phyloP scores from a whole-genome alignment of 1,140 invertebrate species.

The Calliphora vicina region DNA sequence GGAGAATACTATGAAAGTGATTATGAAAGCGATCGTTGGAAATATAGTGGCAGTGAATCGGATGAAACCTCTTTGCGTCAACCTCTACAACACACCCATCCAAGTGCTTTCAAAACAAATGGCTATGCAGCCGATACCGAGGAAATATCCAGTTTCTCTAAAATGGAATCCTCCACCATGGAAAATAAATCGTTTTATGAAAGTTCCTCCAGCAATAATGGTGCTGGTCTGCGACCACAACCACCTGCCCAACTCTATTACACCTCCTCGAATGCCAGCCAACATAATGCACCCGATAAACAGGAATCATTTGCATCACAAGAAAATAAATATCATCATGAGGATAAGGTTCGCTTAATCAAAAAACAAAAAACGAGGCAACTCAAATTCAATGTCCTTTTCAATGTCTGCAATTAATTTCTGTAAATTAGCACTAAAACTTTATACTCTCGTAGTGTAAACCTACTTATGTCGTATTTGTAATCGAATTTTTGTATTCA shows the following conservation, averaged over 20 bases:
- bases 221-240: background rate
- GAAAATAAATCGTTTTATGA: slow-evolving; percentile 25
- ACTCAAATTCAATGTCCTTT: background rate
- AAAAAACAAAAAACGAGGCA: background rate
- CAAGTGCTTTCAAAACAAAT: slow-evolving; percentile 64
- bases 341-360: slow-evolving; percentile 58
- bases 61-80: slow-evolving; percentile 71
- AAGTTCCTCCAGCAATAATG: slow-evolving; percentile 10
- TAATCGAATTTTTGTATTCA: background rate
- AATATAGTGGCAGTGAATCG: slow-evolving; percentile 72
- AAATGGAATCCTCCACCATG: slow-evolving; percentile 48
- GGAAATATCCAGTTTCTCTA: slow-evolving; percentile 64
- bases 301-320: slow-evolving; percentile 32
- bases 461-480: no score
- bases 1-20: slow-evolving; percentile 72
- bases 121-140: slow-evolving; percentile 80
- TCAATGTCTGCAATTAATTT: background rate
- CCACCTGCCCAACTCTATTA: slow-evolving; percentile 43
- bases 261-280: slow-evolving; percentile 21
- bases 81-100: slow-evolving; percentile 64
- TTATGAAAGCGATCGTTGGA: slow-evolving; percentile 79
- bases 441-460: background rate
- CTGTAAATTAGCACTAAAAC: background rate
- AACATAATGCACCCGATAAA: slow-evolving; percentile 23
- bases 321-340: slow-evolving; percentile 45